phyloP scores from a whole-genome alignment of 2,888 invertebrate genomes.

The Nipponacmea schrenckii region DNA sequence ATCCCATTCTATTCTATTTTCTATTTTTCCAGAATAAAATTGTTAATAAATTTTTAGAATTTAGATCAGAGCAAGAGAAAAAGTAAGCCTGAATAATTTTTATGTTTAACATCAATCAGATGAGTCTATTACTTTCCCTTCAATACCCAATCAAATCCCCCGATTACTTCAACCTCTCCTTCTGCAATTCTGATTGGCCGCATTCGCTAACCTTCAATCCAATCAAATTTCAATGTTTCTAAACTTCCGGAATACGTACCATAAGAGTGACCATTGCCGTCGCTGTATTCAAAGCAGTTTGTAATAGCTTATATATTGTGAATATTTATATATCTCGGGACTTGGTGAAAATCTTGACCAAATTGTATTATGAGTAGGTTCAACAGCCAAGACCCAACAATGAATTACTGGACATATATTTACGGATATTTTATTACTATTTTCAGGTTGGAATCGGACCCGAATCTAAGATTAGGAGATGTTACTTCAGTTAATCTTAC shows the following conservation, averaged over 20 bases:
- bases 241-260: no score
- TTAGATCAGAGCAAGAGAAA: not conserved
- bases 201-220: no score
- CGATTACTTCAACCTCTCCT: no score
- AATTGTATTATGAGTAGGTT: not conserved
- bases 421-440: constrained; percentile 15
- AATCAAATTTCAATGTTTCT: no score
- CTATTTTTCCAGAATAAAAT: constrained; percentile 73
- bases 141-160: no score
- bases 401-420: constrained; percentile 70
- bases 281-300: no score
- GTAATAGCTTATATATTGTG: no score
- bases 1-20: constrained; percentile 19
- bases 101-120: no score
- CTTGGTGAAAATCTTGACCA: not conserved
- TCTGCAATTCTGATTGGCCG: no score
- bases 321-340: no score
- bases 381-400: constrained; percentile 77
- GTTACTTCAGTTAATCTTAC: constrained; percentile 89
- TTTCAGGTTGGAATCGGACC: constrained; percentile 74
- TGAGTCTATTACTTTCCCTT: no score
- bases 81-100: not conserved
- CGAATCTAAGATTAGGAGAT: constrained; percentile 80
- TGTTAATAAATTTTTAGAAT: constrained; percentile 74
- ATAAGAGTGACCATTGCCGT: no score